Conservation (phyloP, 2,888 invertebrate species). For the Fragum whitleyi region DNA sequence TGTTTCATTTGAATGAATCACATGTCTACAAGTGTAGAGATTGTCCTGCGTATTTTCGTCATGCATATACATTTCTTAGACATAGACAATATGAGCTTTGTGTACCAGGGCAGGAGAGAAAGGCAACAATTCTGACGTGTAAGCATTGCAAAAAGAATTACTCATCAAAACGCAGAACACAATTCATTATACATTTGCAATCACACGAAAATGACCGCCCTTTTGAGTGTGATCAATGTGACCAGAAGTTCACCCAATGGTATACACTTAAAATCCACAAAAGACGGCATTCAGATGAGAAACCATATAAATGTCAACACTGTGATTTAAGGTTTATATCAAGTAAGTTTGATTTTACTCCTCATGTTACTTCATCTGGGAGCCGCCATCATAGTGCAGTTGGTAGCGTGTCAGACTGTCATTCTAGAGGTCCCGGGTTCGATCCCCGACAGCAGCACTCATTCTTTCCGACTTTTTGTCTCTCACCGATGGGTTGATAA, state of each 20-base stretch:
- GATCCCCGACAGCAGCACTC: too few relatives aligned
- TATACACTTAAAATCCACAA: background rate
- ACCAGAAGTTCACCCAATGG: background rate
- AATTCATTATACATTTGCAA: conserved; percentile 10
- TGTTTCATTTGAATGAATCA: background rate
- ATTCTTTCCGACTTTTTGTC: too few relatives aligned
- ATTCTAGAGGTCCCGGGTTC: too few relatives aligned
- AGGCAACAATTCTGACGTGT: background rate
- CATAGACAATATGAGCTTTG: conserved; percentile 9
- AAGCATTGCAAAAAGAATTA: background rate
- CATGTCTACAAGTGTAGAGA: conserved; percentile 5
- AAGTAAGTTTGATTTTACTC: too few relatives aligned
- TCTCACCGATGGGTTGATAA: too few relatives aligned
- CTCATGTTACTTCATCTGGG: too few relatives aligned
- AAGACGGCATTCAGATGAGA: conserved; percentile 7
- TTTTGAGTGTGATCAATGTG: conserved; percentile 4
- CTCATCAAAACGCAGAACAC: background rate
- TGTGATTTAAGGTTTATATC: background rate
- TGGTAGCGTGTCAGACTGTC: too few relatives aligned
- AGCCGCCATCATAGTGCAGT: too few relatives aligned
- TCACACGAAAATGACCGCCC: conserved; percentile 7
- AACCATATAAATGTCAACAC: background rate
- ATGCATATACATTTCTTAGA: background rate
- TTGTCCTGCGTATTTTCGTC: conserved; percentile 5
- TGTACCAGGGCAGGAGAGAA: conserved; percentile 5